Evolutionary conservation across 2,888 invertebrate genomes (phyloP), one percentile per base, ranked within the genome.

Genomic region (Timema cristinae): DNA sequence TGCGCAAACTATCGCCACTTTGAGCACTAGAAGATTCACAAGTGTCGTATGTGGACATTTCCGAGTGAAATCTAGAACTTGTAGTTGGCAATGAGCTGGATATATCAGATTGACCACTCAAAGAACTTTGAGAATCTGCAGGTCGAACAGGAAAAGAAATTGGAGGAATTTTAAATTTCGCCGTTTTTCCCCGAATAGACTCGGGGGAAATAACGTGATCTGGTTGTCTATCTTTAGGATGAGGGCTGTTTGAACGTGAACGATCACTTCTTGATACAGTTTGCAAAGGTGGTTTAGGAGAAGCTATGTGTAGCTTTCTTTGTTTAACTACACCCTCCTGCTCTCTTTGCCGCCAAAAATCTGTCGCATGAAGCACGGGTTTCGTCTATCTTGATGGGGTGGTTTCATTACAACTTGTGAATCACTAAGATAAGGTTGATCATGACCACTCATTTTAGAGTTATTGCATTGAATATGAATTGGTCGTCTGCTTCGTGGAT

Each of bases 401-500:
- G 75, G 75, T 67, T 75, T 75, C 48, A 74, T 70, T 11, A 76
- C 71, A 8, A 85, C 80, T 79, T 85, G 85, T 13, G 85, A 84
- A 77, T 86, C 86, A 78, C 84, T 86, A 76, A 85, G 79, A 78
- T 85, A 85, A 77, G 84, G 83, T 75, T 83, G 75, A 47, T 75
- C 77, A 32, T 48, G 66, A n/a, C 50, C 47, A 13, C 63, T 48
- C 72, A 75, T 74, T 50, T 73, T 72, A 73, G 75, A 74, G 52
- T 72, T 72, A 70, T 73, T 50, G 71, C 73, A 71, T 71, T 77
- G 82, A 74, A 91, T 86, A 77, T 90, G 88, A 76, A 92, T 90
- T 51, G 91, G 91, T 79, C 89, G 87, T 63, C 91, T 83, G 73
- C 91, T 91, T 77, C 91, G 84, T 0, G 91, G 91, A 74, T 88